phyloP scores from a whole-genome alignment of 2,113 vertebrate genomes.

The Hepsetus odoe region DNA sequence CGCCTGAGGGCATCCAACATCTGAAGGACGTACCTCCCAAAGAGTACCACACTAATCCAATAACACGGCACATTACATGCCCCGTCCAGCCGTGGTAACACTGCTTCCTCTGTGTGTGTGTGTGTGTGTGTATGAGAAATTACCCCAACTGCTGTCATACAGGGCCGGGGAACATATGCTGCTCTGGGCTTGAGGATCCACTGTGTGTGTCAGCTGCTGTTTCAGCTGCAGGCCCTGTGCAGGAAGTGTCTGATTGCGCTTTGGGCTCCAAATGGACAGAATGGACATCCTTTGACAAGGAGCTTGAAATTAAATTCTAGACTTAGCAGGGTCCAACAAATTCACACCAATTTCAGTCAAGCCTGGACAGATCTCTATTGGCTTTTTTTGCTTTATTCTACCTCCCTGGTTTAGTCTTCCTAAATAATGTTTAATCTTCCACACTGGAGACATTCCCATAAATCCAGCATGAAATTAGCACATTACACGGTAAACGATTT shows the following conservation, averaged over 20 bases:
- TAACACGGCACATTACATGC: slow-evolving; percentile 14
- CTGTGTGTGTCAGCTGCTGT: slow-evolving; percentile 17
- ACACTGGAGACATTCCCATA: no score
- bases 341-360: background rate
- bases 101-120: slow-evolving; percentile 25
- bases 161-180: slow-evolving; percentile 5
- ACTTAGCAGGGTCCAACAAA: background rate
- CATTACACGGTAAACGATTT: no score
- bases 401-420: no score
- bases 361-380: no score
- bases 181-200: slow-evolving; percentile 5
- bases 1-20: slow-evolving; percentile 6
- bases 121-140: slow-evolving; percentile 23
- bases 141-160: background rate
- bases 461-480: no score
- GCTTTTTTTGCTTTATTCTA: background rate
- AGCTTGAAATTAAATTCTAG: no score
- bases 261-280: slow-evolving; percentile 3
- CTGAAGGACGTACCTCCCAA: slow-evolving; percentile 10
- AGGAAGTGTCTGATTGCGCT: background rate
- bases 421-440: no score
- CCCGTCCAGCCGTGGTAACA: slow-evolving; percentile 18
- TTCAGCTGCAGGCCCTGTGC: slow-evolving; percentile 25
- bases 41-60: background rate
- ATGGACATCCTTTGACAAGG: no score